Conservation (phyloP, 2,797 vertebrate species). For the Alauda arvensis region DNA sequence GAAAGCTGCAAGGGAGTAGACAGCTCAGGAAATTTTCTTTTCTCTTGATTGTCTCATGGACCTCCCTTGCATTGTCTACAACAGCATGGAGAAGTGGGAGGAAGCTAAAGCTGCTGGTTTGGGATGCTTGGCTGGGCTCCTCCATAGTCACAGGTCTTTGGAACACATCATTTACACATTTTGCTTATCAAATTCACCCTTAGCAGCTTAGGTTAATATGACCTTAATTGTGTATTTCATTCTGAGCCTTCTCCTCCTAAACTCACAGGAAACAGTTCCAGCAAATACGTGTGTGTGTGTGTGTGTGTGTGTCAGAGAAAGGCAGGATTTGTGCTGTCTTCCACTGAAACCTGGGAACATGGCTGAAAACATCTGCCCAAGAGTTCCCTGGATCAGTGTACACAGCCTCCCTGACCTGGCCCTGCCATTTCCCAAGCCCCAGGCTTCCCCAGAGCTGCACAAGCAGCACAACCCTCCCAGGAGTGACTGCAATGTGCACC, state of each 20-base stretch:
- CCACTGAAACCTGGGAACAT: background rate
- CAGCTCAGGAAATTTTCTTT: background rate
- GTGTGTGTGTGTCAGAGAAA: background rate
- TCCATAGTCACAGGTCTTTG: background rate
- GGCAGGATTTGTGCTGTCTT: background rate
- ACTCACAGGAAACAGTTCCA: background rate
- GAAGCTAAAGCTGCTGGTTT: background rate
- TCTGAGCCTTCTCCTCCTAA: background rate
- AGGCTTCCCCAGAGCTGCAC: background rate
- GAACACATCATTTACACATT: background rate
- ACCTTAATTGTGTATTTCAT: background rate
- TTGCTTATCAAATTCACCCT: background rate
- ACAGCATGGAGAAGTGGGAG: background rate
- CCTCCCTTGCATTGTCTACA: background rate
- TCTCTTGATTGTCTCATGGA: background rate
- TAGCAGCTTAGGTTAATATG: background rate
- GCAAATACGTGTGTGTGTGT: background rate
- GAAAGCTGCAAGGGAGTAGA: background rate
- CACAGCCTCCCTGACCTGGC: background rate
- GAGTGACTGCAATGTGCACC: background rate
- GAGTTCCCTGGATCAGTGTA: background rate
- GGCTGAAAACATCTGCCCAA: background rate
- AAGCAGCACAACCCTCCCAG: background rate
- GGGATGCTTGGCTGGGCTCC: background rate
- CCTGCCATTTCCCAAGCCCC: background rate